Evolutionary conservation across 2,797 vertebrate genomes (phyloP), one percentile per base, ranked within the genome.

Genomic region (Sebastes taczanowskii): DNA sequence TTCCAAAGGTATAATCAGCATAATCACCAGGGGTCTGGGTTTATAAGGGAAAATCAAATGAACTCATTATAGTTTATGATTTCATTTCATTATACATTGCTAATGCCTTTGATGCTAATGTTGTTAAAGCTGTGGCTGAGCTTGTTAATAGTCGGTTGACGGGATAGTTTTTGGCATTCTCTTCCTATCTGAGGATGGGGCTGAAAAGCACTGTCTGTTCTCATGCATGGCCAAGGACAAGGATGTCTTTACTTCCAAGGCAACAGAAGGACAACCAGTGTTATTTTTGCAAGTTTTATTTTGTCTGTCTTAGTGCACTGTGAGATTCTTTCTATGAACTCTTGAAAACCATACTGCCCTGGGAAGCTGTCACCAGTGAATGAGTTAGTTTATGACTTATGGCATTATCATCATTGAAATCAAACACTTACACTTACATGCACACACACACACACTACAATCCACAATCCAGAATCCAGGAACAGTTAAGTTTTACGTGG

Each of bases 1-100:
- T 99, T 92, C 97, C 97, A 88, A 99, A 99, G 98, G 98, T 99
- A 97, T 58, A 42, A 64, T 11, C 18, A 77, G 20, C 49, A 4
- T 4, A 4, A n/a, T 63, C n/a, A 32, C 0, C 1, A 46, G 1
- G n/a, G 1, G 1, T 55, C 18, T 20, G 11, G 6, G 18, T 61
- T 73, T 77, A 20, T 27, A 53, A 73, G 7, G 2, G 2, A 14
- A 70, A 35, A 8, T 58, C 18, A 60, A 59, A n/a, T 18, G 10
- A 32, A 8, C 20, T 58, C 30, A 2, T 58, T 71, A 16, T 4
- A 35, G 29, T 61, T 3, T 29, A 56, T 11, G 7, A 18, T 58
- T 11, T 22, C 0, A 11, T 62, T 63, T 61, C 7, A 18, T 42
- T 20, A 16, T 14, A 27, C 25, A 22, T 16, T 13, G 11, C n/a